Base-by-base conservation (phyloP, 2,888 invertebrate genomes). In the Apantesis nais region DNA sequence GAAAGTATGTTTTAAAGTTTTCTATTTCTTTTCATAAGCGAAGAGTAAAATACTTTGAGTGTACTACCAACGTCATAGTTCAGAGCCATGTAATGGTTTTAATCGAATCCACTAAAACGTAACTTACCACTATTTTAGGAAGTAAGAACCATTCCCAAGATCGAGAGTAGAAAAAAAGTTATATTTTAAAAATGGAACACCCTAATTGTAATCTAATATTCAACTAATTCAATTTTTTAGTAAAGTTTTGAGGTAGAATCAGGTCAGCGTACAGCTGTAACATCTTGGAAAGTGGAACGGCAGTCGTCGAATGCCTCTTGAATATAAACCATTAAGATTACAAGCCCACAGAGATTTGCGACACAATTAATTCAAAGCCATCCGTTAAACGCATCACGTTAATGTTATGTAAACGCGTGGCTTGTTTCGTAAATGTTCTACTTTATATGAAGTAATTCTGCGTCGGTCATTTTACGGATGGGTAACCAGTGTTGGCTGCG, bases 331-430 rank as follows among this genome's bases (percentile, higher is more conserved):
- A 55, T 61, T 29, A 39, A 70, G 65, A 70, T 61, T 70, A 62
- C 52, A 58, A 64, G 29, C 63, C 64, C 55, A 31, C 61, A 62
- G 29, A 41, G 63, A 60, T 71, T 71, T 71, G 41, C 71, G 60
- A 67, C 34, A 71, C 60, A 31, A 63, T 48, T 62, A 63, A 55
- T 68, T 58, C 29, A 58, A 44, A 70, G 64, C 31, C 22, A 52
- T 48, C 58, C 44, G 48, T 58, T 66, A 75, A 74, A 16, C 64
- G 12, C 25, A 39, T 14, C 67, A 74, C 64, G 69, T 67, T 52
- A 4, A 11, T 4, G 41, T 78, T 78, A 68, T 44, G 66, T 78
- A 76, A 74, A 69, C 37, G 19, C 39, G 37, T 66, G 16, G 41
- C 58, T 66, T 37, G 60, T 67, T 66, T 67, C 61, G 60, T 61